A percentile compares a stretch with the other conserved stretches of the same genome.
phyloP scores from a whole-genome alignment of 2,113 vertebrate species.

The Dunckerocampus dactyliophorus region DNA sequence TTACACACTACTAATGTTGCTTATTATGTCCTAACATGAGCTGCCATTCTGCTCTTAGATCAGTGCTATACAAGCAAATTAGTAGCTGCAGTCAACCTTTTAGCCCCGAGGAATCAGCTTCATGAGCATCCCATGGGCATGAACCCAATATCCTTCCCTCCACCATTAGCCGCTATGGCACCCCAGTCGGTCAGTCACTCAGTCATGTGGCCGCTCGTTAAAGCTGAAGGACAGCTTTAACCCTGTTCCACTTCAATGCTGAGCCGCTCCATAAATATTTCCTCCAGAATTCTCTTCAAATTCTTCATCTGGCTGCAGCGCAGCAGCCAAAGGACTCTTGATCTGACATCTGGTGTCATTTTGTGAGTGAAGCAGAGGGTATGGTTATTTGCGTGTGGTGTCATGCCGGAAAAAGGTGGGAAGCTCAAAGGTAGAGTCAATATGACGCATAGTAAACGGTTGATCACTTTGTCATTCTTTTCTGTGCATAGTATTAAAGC shows the following conservation, averaged over 20 bases:
- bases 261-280: conserved; percentile 71
- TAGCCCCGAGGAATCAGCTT: conserved; percentile 12
- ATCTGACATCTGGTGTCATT: conserved; percentile 72
- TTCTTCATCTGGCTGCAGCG: conserved; percentile 60
- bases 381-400: neutral
- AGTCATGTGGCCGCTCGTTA: conserved; percentile 46
- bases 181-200: conserved; percentile 31
- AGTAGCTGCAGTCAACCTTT: conserved; percentile 25
- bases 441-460: conserved; percentile 46
- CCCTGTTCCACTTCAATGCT: conserved; percentile 56
- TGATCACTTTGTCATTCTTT: too few species aligned
- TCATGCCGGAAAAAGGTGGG: conserved; percentile 61
- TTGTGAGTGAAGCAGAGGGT: conserved; percentile 56
- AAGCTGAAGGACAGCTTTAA: conserved; percentile 44
- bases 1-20: neutral
- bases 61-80: neutral
- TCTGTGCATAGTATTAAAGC: too few species aligned
- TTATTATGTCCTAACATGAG: neutral
- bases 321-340: conserved; percentile 48
- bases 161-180: conserved; percentile 28
- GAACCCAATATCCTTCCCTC: conserved; percentile 33
- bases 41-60: conserved; percentile 9
- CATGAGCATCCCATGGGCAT: conserved; percentile 15
- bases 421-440: conserved; percentile 69
- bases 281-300: conserved; percentile 62